Percentiles rank a stretch among this genome's conserved stretches.
These are phyloP conservation scores for Phymanthus crucifer DNA, from an alignment of 92 coral and sea anemone species.

Conservation along the genomic window DNA sequence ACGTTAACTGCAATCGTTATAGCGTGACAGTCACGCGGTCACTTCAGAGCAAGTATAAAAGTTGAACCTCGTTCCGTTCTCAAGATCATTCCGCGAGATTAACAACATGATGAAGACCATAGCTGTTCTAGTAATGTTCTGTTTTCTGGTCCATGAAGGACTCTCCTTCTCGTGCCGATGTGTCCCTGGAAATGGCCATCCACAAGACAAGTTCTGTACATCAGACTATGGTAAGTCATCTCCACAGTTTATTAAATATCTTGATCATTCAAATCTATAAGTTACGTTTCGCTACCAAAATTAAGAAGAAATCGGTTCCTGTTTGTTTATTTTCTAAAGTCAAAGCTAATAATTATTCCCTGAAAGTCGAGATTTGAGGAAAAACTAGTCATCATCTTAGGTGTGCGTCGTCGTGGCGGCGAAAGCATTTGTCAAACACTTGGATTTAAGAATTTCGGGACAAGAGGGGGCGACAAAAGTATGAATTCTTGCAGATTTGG, in stretches of 20 bases:
- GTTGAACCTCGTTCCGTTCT: not conserved
- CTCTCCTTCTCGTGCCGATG: slow-evolving; percentile 20
- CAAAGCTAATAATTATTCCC: too few relatives aligned
- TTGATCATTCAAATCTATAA: not conserved
- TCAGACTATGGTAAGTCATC: slow-evolving; percentile 40
- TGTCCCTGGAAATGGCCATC: slow-evolving; percentile 28
- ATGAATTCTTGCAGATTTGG: not conserved
- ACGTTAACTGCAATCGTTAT: not conserved
- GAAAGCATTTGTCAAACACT: too few relatives aligned
- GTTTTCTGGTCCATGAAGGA: not conserved
- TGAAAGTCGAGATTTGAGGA: too few relatives aligned
- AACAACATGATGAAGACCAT: slow-evolving; percentile 22
- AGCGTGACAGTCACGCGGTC: slow-evolving; percentile 18
- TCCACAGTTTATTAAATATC: not conserved
- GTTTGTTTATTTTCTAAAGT: too few relatives aligned
- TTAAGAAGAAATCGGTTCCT: too few relatives aligned
- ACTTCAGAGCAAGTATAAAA: not conserved
- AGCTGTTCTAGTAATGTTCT: slow-evolving; percentile 8
- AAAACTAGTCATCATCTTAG: too few relatives aligned
- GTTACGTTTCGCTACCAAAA: not conserved
- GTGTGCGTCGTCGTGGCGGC: too few relatives aligned
- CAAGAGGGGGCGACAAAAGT: too few relatives aligned
- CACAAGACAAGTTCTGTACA: slow-evolving; percentile 43
- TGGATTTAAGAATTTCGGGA: too few relatives aligned
- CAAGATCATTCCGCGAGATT: not conserved